These are phyloP conservation scores for Malthinus flaveolus DNA, from an alignment of 2,888 invertebrate genomes.

Conservation along the genomic window DNA sequence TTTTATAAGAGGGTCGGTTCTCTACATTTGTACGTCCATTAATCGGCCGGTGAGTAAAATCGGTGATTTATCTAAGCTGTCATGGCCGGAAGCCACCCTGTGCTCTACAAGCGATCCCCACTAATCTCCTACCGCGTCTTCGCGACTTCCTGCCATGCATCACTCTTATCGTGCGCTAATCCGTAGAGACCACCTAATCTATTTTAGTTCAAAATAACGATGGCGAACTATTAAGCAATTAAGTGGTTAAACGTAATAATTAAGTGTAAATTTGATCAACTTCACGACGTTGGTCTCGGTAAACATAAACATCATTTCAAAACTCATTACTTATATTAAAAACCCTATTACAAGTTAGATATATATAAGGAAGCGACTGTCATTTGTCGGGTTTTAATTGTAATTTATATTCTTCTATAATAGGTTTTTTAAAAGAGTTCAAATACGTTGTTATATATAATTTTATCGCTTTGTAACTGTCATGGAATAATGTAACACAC, in stretches of 20 bases:
- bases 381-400: constrained; percentile 30
- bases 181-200: constrained; percentile 45
- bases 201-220: constrained; percentile 35
- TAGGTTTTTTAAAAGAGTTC: constrained; percentile 33
- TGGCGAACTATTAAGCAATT: constrained; percentile 37
- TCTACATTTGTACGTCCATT: constrained; percentile 56
- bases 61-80: constrained; percentile 54
- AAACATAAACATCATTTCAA: constrained; percentile 20
- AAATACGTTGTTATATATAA: constrained; percentile 34
- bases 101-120: constrained; percentile 53
- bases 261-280: constrained; percentile 21
- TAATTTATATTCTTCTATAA: constrained; percentile 36
- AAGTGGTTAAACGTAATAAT: constrained; percentile 36
- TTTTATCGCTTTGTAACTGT: constrained; percentile 31
- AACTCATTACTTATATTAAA: constrained; percentile 20
- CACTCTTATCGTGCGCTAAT: constrained; percentile 51
- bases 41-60: constrained; percentile 47
- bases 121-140: constrained; percentile 54
- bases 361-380: constrained; percentile 25
- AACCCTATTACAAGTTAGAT: too few species aligned
- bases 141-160: constrained; percentile 54
- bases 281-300: constrained; percentile 4
- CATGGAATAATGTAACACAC: constrained; percentile 28
- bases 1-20: constrained; percentile 51
- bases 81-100: constrained; percentile 54